Percentiles rank a stretch among this genome's conserved stretches.
phyloP scores from a whole-genome alignment of 2,797 vertebrate genomes.

The Balearica regulorum region DNA sequence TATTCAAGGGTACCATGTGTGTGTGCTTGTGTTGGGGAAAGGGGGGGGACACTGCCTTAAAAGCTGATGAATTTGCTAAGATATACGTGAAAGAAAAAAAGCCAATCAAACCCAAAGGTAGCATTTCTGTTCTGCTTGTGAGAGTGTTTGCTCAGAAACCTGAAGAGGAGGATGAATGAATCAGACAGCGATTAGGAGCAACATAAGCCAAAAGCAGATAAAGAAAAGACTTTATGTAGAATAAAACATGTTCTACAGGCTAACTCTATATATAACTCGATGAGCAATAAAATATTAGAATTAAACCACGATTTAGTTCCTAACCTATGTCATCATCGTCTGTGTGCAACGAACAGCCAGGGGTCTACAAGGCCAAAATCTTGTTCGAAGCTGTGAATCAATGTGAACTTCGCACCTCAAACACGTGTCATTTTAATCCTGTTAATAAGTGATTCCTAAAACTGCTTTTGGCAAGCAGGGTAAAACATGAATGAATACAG shows the following conservation, averaged over 20 bases:
- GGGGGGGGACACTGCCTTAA: background rate
- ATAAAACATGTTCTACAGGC: background rate
- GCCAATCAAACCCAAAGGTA: background rate
- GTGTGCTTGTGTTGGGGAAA: background rate
- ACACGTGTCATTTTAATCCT: background rate
- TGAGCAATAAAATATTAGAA: background rate
- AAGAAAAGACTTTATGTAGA: background rate
- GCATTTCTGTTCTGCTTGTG: background rate
- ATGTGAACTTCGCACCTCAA: background rate
- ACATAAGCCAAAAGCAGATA: background rate
- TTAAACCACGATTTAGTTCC: background rate
- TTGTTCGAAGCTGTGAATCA: background rate
- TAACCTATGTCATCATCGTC: background rate
- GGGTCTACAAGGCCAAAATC: background rate
- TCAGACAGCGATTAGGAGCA: background rate
- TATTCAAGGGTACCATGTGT: background rate
- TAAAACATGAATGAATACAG: background rate
- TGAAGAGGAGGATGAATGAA: background rate
- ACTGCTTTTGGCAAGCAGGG: background rate
- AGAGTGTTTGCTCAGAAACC: background rate
- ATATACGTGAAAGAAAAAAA: background rate
- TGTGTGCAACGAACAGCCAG: background rate
- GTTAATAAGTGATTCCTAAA: background rate
- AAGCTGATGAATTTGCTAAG: slow-evolving; percentile 14
- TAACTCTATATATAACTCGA: background rate